These are phyloP conservation scores for Hoplodrina ambigua DNA, from an alignment of 2,888 invertebrate genomes.

Conservation along the genomic window DNA sequence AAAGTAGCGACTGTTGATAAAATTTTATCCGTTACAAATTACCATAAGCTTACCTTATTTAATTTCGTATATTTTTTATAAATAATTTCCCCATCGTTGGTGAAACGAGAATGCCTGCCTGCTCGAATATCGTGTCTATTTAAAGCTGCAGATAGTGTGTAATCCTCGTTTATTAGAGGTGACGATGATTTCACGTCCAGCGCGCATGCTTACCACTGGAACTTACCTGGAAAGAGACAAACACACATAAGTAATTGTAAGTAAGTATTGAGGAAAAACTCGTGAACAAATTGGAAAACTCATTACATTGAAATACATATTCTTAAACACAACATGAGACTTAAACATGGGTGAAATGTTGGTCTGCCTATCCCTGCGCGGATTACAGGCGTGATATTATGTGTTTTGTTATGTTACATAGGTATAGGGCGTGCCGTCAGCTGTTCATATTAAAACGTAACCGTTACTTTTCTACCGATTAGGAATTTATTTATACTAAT, in stretches of 20 bases:
- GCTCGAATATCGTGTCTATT: conserved; percentile 39
- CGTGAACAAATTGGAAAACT: not conserved
- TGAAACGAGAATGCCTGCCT: conserved; percentile 29
- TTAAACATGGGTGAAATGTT: too few relatives aligned
- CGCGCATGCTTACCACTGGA: conserved; percentile 67
- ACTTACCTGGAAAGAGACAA: conserved; percentile 74
- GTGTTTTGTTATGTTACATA: too few relatives aligned
- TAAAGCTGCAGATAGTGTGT: conserved; percentile 39
- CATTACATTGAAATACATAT: too few relatives aligned
- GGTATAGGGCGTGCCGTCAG: not conserved
- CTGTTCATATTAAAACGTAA: not conserved
- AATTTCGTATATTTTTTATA: too few relatives aligned
- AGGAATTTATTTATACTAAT: too few relatives aligned
- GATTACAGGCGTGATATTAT: too few relatives aligned
- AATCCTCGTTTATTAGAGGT: conserved; percentile 39
- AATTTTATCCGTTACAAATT: not conserved
- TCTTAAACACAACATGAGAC: too few relatives aligned
- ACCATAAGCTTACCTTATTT: not conserved
- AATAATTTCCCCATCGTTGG: conserved; percentile 1
- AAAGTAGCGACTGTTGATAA: not conserved
- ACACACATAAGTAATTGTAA: conserved; percentile 39
- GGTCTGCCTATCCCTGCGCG: too few relatives aligned
- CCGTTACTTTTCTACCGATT: not conserved
- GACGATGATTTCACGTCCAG: conserved; percentile 56
- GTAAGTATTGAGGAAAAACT: not conserved